Evolutionary conservation across 1,140 invertebrate genomes (phyloP).

Genomic region (Trachymyrmex septentrionalis): DNA sequence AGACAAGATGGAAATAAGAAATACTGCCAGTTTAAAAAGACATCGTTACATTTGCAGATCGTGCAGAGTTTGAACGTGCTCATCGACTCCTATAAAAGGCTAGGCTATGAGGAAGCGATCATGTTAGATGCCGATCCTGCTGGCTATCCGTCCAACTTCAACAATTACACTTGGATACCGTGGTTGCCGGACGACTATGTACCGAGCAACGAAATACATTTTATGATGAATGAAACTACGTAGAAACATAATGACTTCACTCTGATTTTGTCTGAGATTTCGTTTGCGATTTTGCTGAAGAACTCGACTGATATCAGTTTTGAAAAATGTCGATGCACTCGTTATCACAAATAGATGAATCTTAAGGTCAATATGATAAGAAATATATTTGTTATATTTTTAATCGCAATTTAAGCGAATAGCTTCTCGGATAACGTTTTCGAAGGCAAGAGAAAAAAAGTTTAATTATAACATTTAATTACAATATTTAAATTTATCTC

Average conservation of each 20-base stretch:
- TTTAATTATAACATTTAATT: no score
- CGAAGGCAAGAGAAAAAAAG: no score
- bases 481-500: no score
- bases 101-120: conserved; percentile 77
- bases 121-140: conserved; percentile 76
- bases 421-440: background rate
- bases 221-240: background rate
- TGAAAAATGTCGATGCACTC: background rate
- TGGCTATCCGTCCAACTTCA: conserved; percentile 80
- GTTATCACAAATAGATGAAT: background rate
- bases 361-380: background rate
- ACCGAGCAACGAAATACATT: background rate
- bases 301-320: conserved; percentile 5
- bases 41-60: conserved; percentile 70
- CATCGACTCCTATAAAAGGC: conserved; percentile 75
- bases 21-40: background rate
- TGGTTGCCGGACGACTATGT: conserved; percentile 76
- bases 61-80: conserved; percentile 73
- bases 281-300: background rate
- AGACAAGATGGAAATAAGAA: background rate
- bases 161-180: conserved; percentile 83
- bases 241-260: background rate
- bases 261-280: background rate
- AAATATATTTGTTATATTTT: background rate
- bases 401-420: background rate